phyloP scores from a whole-genome alignment of 2,888 invertebrate species.

The Zonitis immaculata region DNA sequence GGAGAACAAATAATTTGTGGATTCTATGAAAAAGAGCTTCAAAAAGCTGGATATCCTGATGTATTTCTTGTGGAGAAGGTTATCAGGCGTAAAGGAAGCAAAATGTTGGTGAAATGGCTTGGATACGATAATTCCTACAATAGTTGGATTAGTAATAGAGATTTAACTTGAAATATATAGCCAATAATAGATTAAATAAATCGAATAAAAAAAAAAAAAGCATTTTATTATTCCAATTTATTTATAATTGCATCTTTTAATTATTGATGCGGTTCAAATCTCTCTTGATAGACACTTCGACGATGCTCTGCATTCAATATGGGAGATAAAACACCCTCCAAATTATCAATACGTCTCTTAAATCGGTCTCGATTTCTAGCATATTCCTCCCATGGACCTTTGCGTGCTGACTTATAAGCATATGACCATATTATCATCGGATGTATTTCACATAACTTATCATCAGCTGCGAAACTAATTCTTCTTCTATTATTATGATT shows the following conservation, averaged over 20 bases:
- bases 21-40: slow-evolving; percentile 32
- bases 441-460: slow-evolving; percentile 46
- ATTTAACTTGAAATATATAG: not conserved
- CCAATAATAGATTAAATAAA: too few species aligned
- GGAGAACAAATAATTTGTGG: slow-evolving; percentile 25
- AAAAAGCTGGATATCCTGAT: slow-evolving; percentile 4
- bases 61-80: slow-evolving; percentile 1
- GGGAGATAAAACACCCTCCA: slow-evolving; percentile 43
- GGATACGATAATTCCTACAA: not conserved
- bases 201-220: too few species aligned
- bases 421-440: slow-evolving; percentile 54
- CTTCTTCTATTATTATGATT: too few species aligned
- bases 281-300: slow-evolving; percentile 45
- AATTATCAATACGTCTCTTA: slow-evolving; percentile 43
- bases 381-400: slow-evolving; percentile 55
- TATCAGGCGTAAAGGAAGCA: not conserved
- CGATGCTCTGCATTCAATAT: slow-evolving; percentile 50
- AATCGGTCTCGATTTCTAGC: slow-evolving; percentile 54
- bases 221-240: too few species aligned
- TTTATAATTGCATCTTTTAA: not conserved
- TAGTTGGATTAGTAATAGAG: not conserved
- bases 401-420: slow-evolving; percentile 54
- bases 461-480: slow-evolving; percentile 50
- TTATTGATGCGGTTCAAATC: slow-evolving; percentile 35
- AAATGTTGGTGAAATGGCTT: not conserved